Conservation (phyloP, 2,888 invertebrate species). For the Drosophila merina region DNA sequence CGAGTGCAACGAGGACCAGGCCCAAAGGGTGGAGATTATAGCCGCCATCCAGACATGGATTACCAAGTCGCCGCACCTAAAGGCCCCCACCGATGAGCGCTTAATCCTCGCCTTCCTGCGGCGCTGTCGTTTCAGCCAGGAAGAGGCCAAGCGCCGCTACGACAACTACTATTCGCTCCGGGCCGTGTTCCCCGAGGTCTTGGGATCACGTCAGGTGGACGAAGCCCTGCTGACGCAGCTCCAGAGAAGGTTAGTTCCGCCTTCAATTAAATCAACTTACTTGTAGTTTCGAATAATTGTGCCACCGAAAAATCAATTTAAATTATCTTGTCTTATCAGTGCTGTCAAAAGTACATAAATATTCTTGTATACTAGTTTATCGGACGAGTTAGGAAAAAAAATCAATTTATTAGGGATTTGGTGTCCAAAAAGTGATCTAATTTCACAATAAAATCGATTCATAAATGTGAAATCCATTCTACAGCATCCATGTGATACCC, state of each 20-base stretch:
- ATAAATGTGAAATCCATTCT: not conserved
- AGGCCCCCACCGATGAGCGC: conserved; percentile 60
- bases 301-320: not conserved
- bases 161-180: conserved; percentile 73
- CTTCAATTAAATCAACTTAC: not conserved
- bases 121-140: conserved; percentile 69
- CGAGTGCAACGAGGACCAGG: conserved; percentile 70
- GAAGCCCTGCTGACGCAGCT: conserved; percentile 62
- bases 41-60: conserved; percentile 65
- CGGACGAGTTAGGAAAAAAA: conserved; percentile 6
- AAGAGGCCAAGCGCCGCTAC: conserved; percentile 73
- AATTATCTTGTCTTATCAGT: conserved; percentile 14
- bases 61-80: conserved; percentile 67
- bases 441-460: not conserved
- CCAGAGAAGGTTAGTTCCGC: conserved; percentile 64
- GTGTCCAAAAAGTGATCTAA: not conserved
- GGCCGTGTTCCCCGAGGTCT: conserved; percentile 71
- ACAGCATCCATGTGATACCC: conserved; percentile 74
- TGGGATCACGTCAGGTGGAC: conserved; percentile 61
- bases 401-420: conserved; percentile 6
- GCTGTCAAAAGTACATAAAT: conserved; percentile 13
- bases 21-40: conserved; percentile 47
- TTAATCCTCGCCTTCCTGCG: conserved; percentile 72
- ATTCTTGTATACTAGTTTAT: conserved; percentile 5
- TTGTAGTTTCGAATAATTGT: not conserved